A percentile compares a stretch with the other conserved stretches of the same genome.
phyloP scores from a whole-genome alignment of 23 tunicate genomes.

The Pegea sp. region DNA sequence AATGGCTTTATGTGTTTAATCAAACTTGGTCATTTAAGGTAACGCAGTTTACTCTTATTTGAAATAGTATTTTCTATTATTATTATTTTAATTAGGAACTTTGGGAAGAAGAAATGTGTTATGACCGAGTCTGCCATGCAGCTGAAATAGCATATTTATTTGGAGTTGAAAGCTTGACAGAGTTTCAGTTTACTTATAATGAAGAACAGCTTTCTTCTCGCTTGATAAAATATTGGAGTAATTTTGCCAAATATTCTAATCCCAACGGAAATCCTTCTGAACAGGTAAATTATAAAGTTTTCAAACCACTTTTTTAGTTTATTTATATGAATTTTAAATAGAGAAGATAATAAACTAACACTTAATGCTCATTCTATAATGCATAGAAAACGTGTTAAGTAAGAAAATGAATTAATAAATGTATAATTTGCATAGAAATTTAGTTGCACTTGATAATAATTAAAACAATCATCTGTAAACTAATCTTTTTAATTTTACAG shows the following conservation, averaged over 20 bases:
- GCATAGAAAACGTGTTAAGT: too few species aligned
- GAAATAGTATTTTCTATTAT: not conserved
- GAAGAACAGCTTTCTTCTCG: slow-evolving; percentile 28
- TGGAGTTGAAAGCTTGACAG: slow-evolving; percentile 20
- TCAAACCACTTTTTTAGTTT: too few species aligned
- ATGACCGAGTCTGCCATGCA: slow-evolving; percentile 37
- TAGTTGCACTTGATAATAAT: too few species aligned
- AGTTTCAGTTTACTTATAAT: slow-evolving; percentile 3
- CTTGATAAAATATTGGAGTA: slow-evolving; percentile 18
- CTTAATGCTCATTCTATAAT: too few species aligned
- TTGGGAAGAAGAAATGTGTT: slow-evolving; percentile 33
- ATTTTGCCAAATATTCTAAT: slow-evolving; percentile 39
- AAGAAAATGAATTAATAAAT: too few species aligned
- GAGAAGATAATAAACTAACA: too few species aligned
- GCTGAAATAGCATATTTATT: slow-evolving; percentile 47
- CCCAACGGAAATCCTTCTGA: slow-evolving; percentile 43
- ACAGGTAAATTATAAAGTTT: too few species aligned
- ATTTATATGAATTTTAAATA: too few species aligned
- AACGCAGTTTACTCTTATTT: not conserved
- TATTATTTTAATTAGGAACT: slow-evolving; percentile 12
- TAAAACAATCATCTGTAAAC: too few species aligned
- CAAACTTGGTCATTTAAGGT: slow-evolving; percentile 70
- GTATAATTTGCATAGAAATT: too few species aligned
- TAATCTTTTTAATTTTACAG: too few species aligned
- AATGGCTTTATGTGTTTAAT: slow-evolving; percentile 23